Evolutionary conservation across 2,888 invertebrate species (phyloP), one percentile per base, ranked within the genome.

Genomic region (Eupithecia abbreviata): DNA sequence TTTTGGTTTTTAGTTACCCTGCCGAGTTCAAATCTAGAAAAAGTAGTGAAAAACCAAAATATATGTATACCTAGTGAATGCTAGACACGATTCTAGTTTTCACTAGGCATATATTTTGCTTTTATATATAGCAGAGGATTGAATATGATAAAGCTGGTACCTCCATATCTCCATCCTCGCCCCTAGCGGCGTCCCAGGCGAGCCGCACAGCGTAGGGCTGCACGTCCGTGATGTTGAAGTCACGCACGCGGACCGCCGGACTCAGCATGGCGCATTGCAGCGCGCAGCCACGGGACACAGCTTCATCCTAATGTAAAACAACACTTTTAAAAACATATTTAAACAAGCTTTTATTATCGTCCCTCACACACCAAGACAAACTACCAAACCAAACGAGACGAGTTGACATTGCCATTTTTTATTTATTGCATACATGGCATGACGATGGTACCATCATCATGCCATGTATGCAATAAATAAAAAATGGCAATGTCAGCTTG

Each of bases 221-320:
- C 81, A 98, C 97, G 92, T 99, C 99, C 51, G 98, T 97, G 51
- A 99, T 97, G 83, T 97, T 96, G 92, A 99, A 99, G 85, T 99
- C 99, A 76, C 99, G 96, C 79, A 99, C 99, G 88, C 99, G 97
- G 87, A 99, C 99, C 30, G 99, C 98, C 55, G 99, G 99, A 74
- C 98, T 98, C 86, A 99, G 96, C 96, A 99, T 99, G 30, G 99
- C 99, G 94, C 99, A 99, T 86, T 98, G 98, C 76, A 99, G 95
- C 47, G 99, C 99, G 91, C 99, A 99, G 3, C 99, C 99, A 77
- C 99, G 97, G 3, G 99, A 96, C 45, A 99, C 99, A 0, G 99
- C 98, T 92, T 99, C 99, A 90, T 99, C 99, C 93, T 95, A 18
- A 47, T 12, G 47, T 12, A 69, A n/a, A 49, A 18, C 3, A 42